Base-by-base conservation (phyloP, 1,140 invertebrate species). In the Battus philenor region DNA sequence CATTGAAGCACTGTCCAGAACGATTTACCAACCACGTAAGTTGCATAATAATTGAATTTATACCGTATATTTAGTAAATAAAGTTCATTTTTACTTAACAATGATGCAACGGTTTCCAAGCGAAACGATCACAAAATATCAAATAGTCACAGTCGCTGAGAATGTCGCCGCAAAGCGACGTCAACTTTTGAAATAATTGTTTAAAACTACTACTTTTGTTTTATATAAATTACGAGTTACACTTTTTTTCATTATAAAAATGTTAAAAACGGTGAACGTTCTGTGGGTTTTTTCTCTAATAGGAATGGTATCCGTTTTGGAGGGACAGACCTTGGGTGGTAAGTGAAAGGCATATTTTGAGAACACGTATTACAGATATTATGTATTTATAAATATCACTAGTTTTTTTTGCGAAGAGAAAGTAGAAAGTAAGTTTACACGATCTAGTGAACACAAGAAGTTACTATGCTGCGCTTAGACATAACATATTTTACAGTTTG, bases 281-380 rank as follows among this genome's bases (percentile, higher is more conserved):
- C 31, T 54, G 43, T 61, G 52, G 47, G 56, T 71, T 10, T 54
- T 59, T 44, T 57, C 67, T 46, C 54, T 70, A 13, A 54, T 56
- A 46, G 27, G 48, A 10, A 41, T 71, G 58, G 57, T 57, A 17
- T 47, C 52, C 18, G 61, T 70, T 34, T 36, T 72, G 32, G 54
- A 66, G 46, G 71, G 61, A 32, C 71, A 75, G 52, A 73, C 68
- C 65, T 73, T 73, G 65, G 60, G 57, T 17, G 72, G 69, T 73
- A 49, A 76, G 72, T 73, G 67, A 76, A 73, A 76, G 67, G 67
- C 27, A 3, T 20, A 53, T 54, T 59, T 56, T 53, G 47, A 20
- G 26, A 15, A n/a, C 13, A 41, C 13, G 13, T 41, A 29, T 49
- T 31, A 38, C 32, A 50, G 32, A 15, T 16, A 29, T 22, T 50